Evolutionary conservation across 2,888 invertebrate species (phyloP).

Genomic region (Zelleria hepariella): DNA sequence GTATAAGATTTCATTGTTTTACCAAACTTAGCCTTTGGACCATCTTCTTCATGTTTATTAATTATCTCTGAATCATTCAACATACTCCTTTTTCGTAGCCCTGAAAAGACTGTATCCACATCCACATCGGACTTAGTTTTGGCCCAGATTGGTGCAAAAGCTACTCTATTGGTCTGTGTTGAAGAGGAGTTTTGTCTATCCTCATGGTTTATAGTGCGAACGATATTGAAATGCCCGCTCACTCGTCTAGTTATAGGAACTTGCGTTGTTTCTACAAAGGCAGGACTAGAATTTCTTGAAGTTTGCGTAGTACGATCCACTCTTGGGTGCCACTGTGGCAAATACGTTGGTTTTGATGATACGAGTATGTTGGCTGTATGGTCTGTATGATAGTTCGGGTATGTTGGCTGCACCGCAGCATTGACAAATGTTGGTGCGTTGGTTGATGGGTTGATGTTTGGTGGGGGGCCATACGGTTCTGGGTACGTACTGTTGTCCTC

Average conservation of each 20-base stretch:
- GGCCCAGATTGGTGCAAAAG: background rate
- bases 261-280: background rate
- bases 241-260: background rate
- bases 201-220: background rate
- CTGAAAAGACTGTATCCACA: background rate
- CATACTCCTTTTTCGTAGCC: background rate
- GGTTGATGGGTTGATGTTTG: background rate
- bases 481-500: background rate
- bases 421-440: background rate
- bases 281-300: background rate
- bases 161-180: background rate
- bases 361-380: too few relatives aligned
- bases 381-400: background rate
- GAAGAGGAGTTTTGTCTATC: background rate
- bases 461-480: background rate
- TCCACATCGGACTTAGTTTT: background rate
- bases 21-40: background rate
- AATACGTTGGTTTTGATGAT: background rate
- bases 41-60: background rate
- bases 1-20: background rate
- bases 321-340: background rate
- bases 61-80: background rate
- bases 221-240: background rate
- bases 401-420: too few relatives aligned
- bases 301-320: background rate